A percentile compares a stretch with the other conserved stretches of the same genome.
phyloP scores from a whole-genome alignment of 2,888 invertebrate species.

The Cheilosia impressa region DNA sequence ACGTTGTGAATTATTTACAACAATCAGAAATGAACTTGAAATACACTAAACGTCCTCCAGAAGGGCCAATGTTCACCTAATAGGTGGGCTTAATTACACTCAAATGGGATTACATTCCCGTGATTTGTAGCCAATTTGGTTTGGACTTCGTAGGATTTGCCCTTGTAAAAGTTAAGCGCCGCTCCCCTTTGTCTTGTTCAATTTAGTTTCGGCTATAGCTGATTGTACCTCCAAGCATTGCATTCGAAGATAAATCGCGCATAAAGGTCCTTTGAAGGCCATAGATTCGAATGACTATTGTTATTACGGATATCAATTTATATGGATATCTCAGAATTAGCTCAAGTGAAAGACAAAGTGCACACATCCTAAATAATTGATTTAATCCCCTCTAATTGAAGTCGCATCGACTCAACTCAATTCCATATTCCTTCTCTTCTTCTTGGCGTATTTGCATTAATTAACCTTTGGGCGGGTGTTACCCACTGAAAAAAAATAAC shows the following conservation, averaged over 20 bases:
- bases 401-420: conserved; percentile 47
- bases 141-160: conserved; percentile 54
- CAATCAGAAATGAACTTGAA: conserved; percentile 62
- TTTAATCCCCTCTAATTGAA: conserved; percentile 46
- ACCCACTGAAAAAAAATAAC: not conserved
- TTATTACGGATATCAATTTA: conserved; percentile 56
- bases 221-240: conserved; percentile 41
- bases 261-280: conserved; percentile 19
- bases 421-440: conserved; percentile 45
- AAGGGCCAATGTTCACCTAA: conserved; percentile 67
- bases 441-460: conserved; percentile 69
- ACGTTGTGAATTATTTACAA: conserved; percentile 64
- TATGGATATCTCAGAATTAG: conserved; percentile 3
- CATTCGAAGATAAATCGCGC: conserved; percentile 34
- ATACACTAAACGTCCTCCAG: not conserved
- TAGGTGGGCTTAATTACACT: conserved; percentile 74
- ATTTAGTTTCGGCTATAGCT: conserved; percentile 36
- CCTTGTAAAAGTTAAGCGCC: conserved; percentile 22
- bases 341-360: not conserved
- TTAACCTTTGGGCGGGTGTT: conserved; percentile 62
- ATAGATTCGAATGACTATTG: conserved; percentile 51
- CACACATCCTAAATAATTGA: conserved; percentile 34
- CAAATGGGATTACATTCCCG: conserved; percentile 65
- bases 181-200: conserved; percentile 27
- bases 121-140: conserved; percentile 70